Conservation (phyloP, 92 coral and sea anemone genomes). For the Siderastrea siderea region DNA sequence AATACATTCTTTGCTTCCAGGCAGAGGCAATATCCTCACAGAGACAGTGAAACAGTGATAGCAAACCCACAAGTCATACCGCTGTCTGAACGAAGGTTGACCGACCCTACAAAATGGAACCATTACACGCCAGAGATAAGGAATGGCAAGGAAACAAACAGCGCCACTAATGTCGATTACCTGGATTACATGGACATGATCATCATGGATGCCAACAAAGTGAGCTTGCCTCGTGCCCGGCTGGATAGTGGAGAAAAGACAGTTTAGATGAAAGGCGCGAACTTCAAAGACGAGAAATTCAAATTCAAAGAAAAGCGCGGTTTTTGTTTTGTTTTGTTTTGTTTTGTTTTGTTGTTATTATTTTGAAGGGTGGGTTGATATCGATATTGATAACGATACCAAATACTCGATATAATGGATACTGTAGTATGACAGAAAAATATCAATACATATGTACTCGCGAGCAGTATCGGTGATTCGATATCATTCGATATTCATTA, state of each 20-base stretch:
- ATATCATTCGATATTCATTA: too few species aligned
- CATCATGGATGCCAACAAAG: slow-evolving; percentile 10
- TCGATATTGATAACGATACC: too few species aligned
- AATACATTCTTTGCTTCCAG: too few species aligned
- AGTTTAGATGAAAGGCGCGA: background rate
- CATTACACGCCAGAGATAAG: slow-evolving; percentile 1
- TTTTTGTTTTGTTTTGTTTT: too few species aligned
- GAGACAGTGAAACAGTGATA: slow-evolving; percentile 1
- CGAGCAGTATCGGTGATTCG: too few species aligned
- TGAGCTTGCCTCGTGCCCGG: slow-evolving; percentile 34
- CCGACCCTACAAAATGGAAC: slow-evolving; percentile 10
- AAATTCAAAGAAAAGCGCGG: background rate
- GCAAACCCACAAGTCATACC: slow-evolving; percentile 10
- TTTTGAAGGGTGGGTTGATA: too few species aligned
- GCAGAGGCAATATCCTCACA: background rate
- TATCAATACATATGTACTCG: too few species aligned
- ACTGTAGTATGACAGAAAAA: too few species aligned
- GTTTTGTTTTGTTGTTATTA: too few species aligned
- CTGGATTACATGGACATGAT: slow-evolving; percentile 23
- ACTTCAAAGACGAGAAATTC: too few species aligned
- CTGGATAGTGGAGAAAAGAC: background rate
- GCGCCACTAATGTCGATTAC: background rate
- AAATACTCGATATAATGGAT: too few species aligned
- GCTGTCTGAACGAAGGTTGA: slow-evolving; percentile 3
- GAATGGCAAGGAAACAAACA: background rate